Base-by-base conservation (phyloP, 2,888 invertebrate species). In the Incurvaria masculella region DNA sequence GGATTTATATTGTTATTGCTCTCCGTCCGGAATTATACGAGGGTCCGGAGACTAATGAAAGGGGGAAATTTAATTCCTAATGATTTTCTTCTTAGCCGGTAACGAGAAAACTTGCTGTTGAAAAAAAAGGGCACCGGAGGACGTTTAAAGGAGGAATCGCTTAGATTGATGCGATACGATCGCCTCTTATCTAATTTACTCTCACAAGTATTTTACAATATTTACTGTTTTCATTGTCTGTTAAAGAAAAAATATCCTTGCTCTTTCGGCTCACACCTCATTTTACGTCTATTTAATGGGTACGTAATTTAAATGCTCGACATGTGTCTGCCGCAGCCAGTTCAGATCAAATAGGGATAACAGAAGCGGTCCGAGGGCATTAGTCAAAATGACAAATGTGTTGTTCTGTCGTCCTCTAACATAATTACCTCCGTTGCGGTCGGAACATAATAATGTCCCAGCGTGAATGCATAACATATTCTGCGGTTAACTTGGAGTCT, bases 1-100 rank as follows among this genome's bases (percentile, higher is more conserved):
- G 78, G 78, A 78, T 76, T 76, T 76, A 76, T 76, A 78, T 78
- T 78, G 78, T 78, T 76, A 78, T 78, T 78, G 76, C 76, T 74
- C 72, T 69, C 74, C 72, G 76, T 78, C 76, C 78, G 74, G 78
- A 75, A 75, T 76, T 76, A 76, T 76, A 76, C 76, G 78, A 78
- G 76, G 78, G 76, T 76, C 76, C 76, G 75, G 78, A 76, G 78
- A 78, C 78, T 78, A 78, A 78, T 78, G 76, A 78, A 78, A 78
- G 76, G 76, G 76, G 78, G 76, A 78, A 76, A 78, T 78, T 78
- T 78, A 78, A 78, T 76, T 76, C 78, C 75, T 78, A 78, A 78
- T 78, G 78, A 78, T 78, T 76, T 75, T 72, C 78, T 75, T 78
- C 78, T 76, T 75, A 76, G 76, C 67, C 72, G 71, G 75, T 78